Percentiles rank a stretch among this genome's conserved stretches.
Conservation (phyloP, 1,140 invertebrate genomes). For the Megathymus violae region DNA sequence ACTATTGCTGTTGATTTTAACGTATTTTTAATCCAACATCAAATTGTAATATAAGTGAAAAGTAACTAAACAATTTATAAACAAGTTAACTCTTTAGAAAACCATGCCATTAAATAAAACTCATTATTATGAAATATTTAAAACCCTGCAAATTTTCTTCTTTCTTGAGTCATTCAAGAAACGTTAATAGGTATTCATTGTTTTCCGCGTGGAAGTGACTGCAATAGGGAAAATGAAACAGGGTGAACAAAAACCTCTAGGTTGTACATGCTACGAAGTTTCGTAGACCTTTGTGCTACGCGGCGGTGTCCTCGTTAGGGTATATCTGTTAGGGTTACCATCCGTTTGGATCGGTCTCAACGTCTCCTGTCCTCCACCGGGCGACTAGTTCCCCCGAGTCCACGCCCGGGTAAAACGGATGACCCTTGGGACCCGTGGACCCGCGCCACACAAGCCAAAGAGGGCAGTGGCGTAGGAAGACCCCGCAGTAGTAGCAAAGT, state of each 20-base stretch:
- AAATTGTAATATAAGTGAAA: slow-evolving; percentile 8
- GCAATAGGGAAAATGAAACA: slow-evolving; percentile 30
- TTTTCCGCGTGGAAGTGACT: slow-evolving; percentile 29
- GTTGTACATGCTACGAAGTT: slow-evolving; percentile 44
- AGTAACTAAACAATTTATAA: slow-evolving; percentile 4
- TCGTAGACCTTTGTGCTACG: slow-evolving; percentile 48
- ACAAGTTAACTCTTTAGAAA: slow-evolving; percentile 8
- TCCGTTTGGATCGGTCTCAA: neutral
- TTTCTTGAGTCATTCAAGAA: slow-evolving; percentile 30
- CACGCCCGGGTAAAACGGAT: too few relatives aligned
- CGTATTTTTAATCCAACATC: slow-evolving; percentile 8
- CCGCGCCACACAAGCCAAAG: too few relatives aligned
- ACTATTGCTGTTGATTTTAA: too few relatives aligned
- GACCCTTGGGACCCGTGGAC: too few relatives aligned
- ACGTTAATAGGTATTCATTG: slow-evolving; percentile 28
- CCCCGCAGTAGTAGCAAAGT: too few relatives aligned
- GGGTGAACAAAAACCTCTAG: slow-evolving; percentile 28
- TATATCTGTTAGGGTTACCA: slow-evolving; percentile 5
- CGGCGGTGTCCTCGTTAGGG: slow-evolving; percentile 37
- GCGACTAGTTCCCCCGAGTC: too few relatives aligned
- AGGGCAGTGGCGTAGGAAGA: too few relatives aligned
- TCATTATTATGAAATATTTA: slow-evolving; percentile 28
- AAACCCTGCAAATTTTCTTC: slow-evolving; percentile 23
- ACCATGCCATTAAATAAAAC: slow-evolving; percentile 24
- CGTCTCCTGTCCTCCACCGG: neutral